Evolutionary conservation across 2,113 vertebrate species (phyloP).

Genomic region (Lates calcarifer): DNA sequence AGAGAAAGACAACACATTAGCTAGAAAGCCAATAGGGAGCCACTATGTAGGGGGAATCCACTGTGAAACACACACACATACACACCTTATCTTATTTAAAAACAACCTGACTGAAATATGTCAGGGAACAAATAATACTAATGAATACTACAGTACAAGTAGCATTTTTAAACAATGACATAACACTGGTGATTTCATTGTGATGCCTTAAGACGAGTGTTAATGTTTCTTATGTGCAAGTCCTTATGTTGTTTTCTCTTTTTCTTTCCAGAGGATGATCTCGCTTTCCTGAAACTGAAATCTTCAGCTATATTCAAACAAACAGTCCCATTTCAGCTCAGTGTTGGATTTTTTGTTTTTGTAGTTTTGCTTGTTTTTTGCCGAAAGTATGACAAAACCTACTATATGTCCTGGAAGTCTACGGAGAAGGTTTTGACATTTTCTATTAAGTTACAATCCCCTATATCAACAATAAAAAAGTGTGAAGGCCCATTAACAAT

Average conservation of each 20-base stretch:
- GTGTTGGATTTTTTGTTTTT: no score
- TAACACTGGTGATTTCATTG: neutral
- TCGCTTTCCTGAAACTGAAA: no score
- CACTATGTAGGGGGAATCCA: constrained; percentile 75
- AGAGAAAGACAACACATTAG: constrained; percentile 86
- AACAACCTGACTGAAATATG: constrained; percentile 19
- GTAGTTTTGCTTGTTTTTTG: no score
- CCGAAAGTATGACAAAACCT: no score
- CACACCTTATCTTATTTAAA: constrained; percentile 45
- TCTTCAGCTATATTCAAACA: no score
- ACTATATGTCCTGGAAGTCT: no score
- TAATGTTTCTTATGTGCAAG: neutral
- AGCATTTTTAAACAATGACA: constrained; percentile 1
- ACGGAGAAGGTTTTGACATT: neutral
- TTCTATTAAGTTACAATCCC: neutral
- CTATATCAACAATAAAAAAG: neutral
- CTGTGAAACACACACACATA: constrained; percentile 75
- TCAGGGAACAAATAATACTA: constrained; percentile 21
- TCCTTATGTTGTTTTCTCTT: neutral
- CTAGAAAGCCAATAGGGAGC: constrained; percentile 77
- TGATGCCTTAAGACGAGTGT: neutral
- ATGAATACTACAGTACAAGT: constrained; percentile 7
- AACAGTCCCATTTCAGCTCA: no score
- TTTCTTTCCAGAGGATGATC: no score
- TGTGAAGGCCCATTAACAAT: neutral